phyloP scores from a whole-genome alignment of 2,113 vertebrate species.

The Noctilio leporinus region DNA sequence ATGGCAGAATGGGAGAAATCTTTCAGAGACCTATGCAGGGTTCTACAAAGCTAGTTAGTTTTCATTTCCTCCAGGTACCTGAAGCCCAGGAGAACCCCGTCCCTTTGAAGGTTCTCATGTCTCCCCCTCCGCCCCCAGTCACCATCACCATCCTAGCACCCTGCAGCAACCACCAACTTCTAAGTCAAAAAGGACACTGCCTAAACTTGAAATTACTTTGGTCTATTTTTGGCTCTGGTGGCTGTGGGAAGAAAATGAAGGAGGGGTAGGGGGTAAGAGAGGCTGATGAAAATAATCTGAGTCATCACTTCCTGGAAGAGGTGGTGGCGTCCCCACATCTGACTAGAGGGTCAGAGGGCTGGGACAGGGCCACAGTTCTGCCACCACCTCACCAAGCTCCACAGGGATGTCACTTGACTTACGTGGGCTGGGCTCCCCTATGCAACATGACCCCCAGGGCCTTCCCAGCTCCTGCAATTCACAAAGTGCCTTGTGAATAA shows the following conservation, averaged over 20 bases:
- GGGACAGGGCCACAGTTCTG: background rate
- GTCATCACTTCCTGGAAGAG: constrained; percentile 61
- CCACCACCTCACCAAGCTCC: background rate
- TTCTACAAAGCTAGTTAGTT: background rate
- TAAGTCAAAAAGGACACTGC: constrained; percentile 67
- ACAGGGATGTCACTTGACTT: background rate
- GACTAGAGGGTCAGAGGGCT: background rate
- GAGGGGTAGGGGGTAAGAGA: background rate
- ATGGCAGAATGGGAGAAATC: background rate
- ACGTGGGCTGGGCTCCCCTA: background rate
- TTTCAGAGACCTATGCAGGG: background rate
- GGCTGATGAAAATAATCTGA: constrained; percentile 63
- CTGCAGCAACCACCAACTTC: constrained; percentile 65
- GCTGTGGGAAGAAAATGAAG: constrained; percentile 41
- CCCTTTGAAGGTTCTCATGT: background rate
- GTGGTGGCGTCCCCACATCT: background rate
- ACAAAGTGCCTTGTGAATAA: background rate
- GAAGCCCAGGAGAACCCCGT: background rate
- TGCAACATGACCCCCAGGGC: background rate
- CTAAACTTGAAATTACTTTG: constrained; percentile 68
- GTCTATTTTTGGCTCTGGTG: constrained; percentile 56
- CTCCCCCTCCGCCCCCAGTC: background rate
- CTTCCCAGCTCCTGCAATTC: background rate
- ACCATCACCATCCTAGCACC: background rate
- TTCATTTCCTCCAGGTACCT: background rate